Base-by-base conservation (phyloP, 2,797 vertebrate species). In the Chelmon rostratus region DNA sequence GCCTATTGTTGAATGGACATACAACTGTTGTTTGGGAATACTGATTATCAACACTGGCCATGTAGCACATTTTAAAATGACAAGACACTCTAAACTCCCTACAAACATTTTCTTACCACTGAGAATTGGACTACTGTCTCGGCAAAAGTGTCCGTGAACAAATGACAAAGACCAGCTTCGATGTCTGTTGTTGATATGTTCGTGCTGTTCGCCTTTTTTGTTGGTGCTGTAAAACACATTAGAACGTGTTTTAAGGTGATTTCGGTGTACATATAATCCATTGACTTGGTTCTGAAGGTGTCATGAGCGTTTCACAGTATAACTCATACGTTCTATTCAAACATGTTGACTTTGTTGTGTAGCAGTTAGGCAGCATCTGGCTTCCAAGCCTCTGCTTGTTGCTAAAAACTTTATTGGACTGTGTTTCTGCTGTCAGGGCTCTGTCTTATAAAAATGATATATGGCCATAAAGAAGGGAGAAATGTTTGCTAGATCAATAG, bases 381-480 rank as follows among this genome's bases (percentile, higher is more conserved):
- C 42, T 52, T 62, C 49, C 53, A 76, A 68, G 66, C 46, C 63
- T 77, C 33, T 77, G 73, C 66, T 74, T 58, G 57, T 68, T 75
- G 40, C 35, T 79, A 49, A 74, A 83, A 61, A 40, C 10, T 4
- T 49, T 31, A 76, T 52, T 13, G 10, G 13, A 67, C 15, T 64
- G 6, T 25, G 0, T 52, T n/a, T 5, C 3, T 72, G 54, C 21
- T 73, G 38, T 19, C 28, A 50, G 33, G 64, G 23, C 21, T 42
- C 38, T 47, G 18, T 44, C 38, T 10, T 6, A 47, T 15, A 65
- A 68, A 68, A 49, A 33, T 50, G 8, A 58, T 58, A 37, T 53
- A 25, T 53, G 31, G 38, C 31, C 1, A 13, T 25, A 33, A 44
- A 40, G 13, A 52, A 25, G 23, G 16, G 5, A 8, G 3, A 79